Evolutionary conservation across 1,140 invertebrate species (phyloP).

Genomic region (Teleopsis dalmanni): DNA sequence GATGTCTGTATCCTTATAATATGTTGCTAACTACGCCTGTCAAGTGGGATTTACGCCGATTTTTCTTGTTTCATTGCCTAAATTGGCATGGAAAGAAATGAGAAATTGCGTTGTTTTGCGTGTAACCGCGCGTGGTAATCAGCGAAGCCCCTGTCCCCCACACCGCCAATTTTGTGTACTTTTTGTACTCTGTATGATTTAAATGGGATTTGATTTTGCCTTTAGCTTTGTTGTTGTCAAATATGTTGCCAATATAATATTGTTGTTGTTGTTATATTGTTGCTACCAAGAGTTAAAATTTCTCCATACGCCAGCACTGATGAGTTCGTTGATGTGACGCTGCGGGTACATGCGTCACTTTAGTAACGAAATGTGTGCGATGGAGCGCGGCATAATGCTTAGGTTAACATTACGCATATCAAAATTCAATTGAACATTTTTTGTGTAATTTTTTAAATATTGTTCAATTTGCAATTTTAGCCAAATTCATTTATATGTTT

Average conservation of each 20-base stretch:
- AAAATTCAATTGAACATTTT: slow-evolving; percentile 7
- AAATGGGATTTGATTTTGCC: background rate
- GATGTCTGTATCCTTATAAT: background rate
- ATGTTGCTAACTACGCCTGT: slow-evolving; percentile 38
- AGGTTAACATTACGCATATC: too few species aligned
- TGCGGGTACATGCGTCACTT: slow-evolving; percentile 4
- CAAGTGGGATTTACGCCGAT: slow-evolving; percentile 43
- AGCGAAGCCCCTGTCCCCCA: slow-evolving; percentile 1
- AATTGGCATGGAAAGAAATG: background rate
- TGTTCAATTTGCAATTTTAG: slow-evolving; percentile 41
- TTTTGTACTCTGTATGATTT: background rate
- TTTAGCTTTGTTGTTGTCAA: slow-evolving; percentile 18
- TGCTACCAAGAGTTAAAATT: slow-evolving; percentile 31
- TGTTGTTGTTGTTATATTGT: slow-evolving; percentile 23
- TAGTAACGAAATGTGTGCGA: slow-evolving; percentile 2
- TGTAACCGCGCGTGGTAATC: slow-evolving; percentile 44
- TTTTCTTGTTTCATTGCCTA: slow-evolving; percentile 32
- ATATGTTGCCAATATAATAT: slow-evolving; percentile 39
- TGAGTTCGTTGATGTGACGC: background rate
- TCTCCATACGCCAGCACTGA: background rate
- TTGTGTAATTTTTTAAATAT: slow-evolving; percentile 39
- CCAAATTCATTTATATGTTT: too few species aligned
- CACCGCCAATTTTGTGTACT: background rate
- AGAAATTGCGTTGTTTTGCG: slow-evolving; percentile 43
- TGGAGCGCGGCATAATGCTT: background rate